Percentiles rank a stretch among this genome's conserved stretches.
phyloP scores from a whole-genome alignment of 2,888 invertebrate species.

The Morinoia aosen region DNA sequence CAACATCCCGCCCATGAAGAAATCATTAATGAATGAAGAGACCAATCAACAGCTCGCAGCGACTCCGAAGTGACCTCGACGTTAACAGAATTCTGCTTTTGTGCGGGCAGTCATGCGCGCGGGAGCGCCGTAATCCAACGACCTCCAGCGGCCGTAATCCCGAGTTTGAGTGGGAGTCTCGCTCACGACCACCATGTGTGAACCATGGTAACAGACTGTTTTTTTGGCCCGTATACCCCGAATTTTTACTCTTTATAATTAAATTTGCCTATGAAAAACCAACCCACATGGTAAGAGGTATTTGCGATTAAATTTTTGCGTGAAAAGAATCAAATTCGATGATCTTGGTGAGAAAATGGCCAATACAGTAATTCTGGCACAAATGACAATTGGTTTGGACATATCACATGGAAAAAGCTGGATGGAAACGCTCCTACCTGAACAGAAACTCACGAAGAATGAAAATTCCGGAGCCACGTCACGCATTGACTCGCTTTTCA shows the following conservation, averaged over 20 bases:
- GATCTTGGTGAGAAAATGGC: too few relatives aligned
- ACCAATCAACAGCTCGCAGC: constrained; percentile 12
- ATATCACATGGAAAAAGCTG: neutral
- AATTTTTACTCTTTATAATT: too few relatives aligned
- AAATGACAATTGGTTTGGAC: neutral
- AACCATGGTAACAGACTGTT: neutral
- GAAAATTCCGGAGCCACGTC: neutral
- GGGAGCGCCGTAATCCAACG: neutral
- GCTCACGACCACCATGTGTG: neutral
- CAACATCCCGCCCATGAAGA: neutral
- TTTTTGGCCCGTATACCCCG: too few relatives aligned
- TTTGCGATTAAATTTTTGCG: too few relatives aligned
- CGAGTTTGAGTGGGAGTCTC: neutral
- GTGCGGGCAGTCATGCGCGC: neutral
- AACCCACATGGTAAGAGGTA: too few relatives aligned
- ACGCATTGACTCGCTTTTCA: neutral
- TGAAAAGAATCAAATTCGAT: too few relatives aligned
- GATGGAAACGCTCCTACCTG: neutral
- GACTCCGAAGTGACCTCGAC: neutral
- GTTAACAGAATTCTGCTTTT: neutral
- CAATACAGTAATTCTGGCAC: too few relatives aligned
- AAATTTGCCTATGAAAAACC: too few relatives aligned
- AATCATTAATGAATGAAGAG: neutral
- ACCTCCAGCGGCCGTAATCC: neutral
- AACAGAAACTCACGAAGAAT: neutral